Evolutionary conservation across 2,797 vertebrate species (phyloP).

Genomic region (Calcarius lapponicus): DNA sequence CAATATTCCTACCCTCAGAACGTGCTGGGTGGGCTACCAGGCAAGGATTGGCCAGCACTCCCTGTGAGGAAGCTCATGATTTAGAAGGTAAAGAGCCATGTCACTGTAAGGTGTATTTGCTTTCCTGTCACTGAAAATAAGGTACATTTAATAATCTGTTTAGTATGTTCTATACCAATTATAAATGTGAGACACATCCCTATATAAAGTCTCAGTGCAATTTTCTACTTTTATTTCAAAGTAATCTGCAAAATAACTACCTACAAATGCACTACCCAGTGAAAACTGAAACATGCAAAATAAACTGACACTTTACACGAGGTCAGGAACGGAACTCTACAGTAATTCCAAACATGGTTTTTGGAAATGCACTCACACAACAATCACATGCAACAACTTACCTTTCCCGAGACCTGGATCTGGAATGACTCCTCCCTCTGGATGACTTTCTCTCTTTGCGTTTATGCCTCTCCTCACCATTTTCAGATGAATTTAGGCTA

Average conservation of each 20-base stretch:
- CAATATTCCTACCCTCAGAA: background rate
- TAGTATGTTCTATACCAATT: background rate
- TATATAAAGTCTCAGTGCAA: background rate
- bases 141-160: background rate
- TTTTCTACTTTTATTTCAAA: background rate
- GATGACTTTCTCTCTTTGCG: constrained; percentile 89
- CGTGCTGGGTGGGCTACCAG: rapidly evolving
- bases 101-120: background rate
- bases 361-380: background rate
- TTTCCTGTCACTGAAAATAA: background rate
- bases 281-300: background rate
- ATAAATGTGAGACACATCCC: background rate
- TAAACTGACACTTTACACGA: background rate
- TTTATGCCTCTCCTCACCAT: constrained; percentile 91
- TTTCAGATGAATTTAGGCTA: constrained; percentile 88
- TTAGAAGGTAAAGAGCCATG: background rate
- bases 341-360: background rate
- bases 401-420: constrained; percentile 94
- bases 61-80: background rate
- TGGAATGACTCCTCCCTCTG: constrained; percentile 88
- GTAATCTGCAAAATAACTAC: background rate
- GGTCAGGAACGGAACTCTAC: background rate
- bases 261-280: background rate
- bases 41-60: background rate
- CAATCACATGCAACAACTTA: constrained; percentile 8